Conservation (phyloP, 2,797 vertebrate genomes). For the Leucoraja ocellata region DNA sequence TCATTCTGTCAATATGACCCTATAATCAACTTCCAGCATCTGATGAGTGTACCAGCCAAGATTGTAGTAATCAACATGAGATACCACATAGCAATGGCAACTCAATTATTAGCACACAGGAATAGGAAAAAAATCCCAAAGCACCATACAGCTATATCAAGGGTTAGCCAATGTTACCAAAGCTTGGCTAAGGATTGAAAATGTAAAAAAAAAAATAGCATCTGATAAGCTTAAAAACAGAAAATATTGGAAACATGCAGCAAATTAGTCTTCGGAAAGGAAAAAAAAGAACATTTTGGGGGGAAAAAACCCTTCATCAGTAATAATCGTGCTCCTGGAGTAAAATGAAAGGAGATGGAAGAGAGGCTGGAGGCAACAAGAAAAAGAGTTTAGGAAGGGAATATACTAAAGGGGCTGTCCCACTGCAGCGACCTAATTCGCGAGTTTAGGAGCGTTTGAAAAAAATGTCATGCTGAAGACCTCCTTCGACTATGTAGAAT, state of each 20-base stretch:
- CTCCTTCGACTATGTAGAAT: too few relatives aligned
- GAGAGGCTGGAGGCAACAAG: background rate
- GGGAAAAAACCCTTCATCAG: too few relatives aligned
- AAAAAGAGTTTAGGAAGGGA: background rate
- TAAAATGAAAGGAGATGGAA: background rate
- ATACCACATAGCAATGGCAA: background rate
- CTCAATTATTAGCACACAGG: background rate
- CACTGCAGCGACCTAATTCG: too few relatives aligned
- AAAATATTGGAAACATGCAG: too few relatives aligned
- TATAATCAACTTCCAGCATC: background rate
- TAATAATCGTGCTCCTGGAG: background rate
- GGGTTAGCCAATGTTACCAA: background rate
- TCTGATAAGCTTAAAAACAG: too few relatives aligned
- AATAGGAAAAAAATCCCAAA: background rate
- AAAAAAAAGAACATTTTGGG: too few relatives aligned
- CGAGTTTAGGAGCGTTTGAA: too few relatives aligned
- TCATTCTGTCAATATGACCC: background rate
- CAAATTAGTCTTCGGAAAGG: too few relatives aligned
- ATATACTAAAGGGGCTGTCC: too few relatives aligned
- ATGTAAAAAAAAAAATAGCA: too few relatives aligned
- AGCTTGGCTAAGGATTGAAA: too few relatives aligned
- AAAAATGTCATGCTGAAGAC: too few relatives aligned
- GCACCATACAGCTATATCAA: background rate
- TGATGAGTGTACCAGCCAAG: background rate
- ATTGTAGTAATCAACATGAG: background rate